phyloP scores from a whole-genome alignment of 37 sponge, comb jelly and placozoan genomes.

The Crambe crambe region DNA sequence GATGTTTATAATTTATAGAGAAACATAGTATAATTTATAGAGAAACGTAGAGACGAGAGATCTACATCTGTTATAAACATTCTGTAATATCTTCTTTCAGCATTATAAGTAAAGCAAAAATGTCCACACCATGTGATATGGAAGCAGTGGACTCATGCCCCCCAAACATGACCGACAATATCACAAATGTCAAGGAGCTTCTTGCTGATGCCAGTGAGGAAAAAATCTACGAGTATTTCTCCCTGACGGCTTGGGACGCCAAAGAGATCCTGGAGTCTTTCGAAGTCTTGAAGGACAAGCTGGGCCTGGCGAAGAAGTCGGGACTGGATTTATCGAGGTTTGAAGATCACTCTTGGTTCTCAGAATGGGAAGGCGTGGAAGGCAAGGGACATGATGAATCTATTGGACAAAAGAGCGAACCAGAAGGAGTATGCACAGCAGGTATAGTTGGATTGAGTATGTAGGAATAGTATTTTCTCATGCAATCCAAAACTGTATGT shows the following conservation, averaged over 20 bases:
- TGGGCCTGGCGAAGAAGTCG: constrained; percentile 12
- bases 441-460: no score
- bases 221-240: constrained; percentile 40
- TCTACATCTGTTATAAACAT: no score
- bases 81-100: no score
- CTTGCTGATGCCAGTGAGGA: constrained; percentile 6
- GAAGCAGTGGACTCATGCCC: not conserved
- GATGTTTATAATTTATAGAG: no score
- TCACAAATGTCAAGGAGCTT: not conserved
- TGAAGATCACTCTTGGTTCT: constrained; percentile 52
- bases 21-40: no score
- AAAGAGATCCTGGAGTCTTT: constrained; percentile 16
- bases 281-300: constrained; percentile 22
- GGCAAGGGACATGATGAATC: constrained; percentile 52
- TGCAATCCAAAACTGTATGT: no score
- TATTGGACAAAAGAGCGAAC: constrained; percentile 68
- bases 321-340: constrained; percentile 36
- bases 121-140: not conserved
- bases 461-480: no score
- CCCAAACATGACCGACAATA: not conserved
- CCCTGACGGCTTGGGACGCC: constrained; percentile 19
- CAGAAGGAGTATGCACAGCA: constrained; percentile 56
- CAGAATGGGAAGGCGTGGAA: constrained; percentile 61
- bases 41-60: no score
- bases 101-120: no score